Base-by-base conservation (phyloP, 2,888 invertebrate species). In the Lycocerus yunnanus region DNA sequence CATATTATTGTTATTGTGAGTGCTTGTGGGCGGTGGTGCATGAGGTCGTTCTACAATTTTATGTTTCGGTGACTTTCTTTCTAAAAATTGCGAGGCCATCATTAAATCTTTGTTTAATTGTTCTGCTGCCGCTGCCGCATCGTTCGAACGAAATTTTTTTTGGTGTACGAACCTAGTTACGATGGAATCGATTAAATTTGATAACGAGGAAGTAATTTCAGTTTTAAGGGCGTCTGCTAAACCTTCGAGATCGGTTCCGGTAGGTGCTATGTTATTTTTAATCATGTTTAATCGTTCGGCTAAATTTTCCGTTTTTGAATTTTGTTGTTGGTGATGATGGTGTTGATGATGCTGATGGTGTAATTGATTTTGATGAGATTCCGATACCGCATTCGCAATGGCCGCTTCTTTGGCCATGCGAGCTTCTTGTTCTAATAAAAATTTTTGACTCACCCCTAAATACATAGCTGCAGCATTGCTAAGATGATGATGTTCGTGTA, bases 181-280 rank as follows among this genome's bases (percentile, higher is more conserved):
- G 76, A 97, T 94, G 15, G 95, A 94, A 86, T 98, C 97, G 80
- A 98, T 94, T 63, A 97, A 89, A 80, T 92, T 94, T 15, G 94
- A 92, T 63, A 98, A 88, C 1, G 95, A 95, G 58, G 94, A 91
- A 18, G 94, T 93, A 79, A 98, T 94, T 89, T 98, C 97, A 69
- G 92, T 93, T 88, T 98, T 98, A 5, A 98, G 90, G 71, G 94
- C 93, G 84, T 97, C 96, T n/a, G 97, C 96, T 68, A 98, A 89
- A 70, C 94, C 94, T 85, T 97, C 95, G 8, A 97, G 89, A 84
- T 97, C 97, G 3, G 94, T 91, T 13, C 93, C 94, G 1, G 93
- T 91, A 8, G 93, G 91, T 74, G 90, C 91, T 20, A 92, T 90
- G 80, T 91, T 92, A 82, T 90, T 92, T 80, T 95, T 90, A 84